phyloP scores from a whole-genome alignment of 2,888 invertebrate genomes.

The Latrodectus elegans region DNA sequence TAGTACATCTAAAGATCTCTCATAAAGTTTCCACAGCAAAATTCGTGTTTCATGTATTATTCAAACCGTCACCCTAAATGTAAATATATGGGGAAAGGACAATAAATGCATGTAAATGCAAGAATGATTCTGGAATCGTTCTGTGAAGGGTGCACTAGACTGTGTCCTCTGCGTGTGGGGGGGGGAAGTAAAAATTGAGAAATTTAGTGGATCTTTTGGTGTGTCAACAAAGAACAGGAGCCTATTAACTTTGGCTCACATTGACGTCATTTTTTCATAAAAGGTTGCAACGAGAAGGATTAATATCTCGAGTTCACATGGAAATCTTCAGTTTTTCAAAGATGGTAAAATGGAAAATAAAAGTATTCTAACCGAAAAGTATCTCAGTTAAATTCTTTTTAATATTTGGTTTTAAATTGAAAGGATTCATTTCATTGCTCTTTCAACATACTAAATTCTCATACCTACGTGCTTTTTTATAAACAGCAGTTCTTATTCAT shows the following conservation, averaged over 20 bases:
- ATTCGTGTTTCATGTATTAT: constrained; percentile 31
- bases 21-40: neutral
- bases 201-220: constrained; percentile 19
- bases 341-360: too few species aligned
- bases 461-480: too few species aligned
- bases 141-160: constrained; percentile 18
- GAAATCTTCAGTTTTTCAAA: too few species aligned
- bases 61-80: constrained; percentile 16
- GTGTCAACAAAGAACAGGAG: constrained; percentile 22
- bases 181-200: constrained; percentile 22
- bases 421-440: too few species aligned
- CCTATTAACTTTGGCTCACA: neutral
- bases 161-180: constrained; percentile 27
- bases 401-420: neutral
- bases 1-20: too few species aligned
- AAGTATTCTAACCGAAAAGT: neutral
- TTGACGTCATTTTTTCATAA: constrained; percentile 29
- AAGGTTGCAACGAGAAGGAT: too few species aligned
- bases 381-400: neutral
- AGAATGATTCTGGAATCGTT: neutral
- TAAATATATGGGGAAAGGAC: constrained; percentile 24
- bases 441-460: too few species aligned
- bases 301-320: too few species aligned
- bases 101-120: constrained; percentile 37
- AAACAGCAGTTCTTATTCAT: too few species aligned